Percentiles rank a stretch among this genome's conserved stretches.
These are phyloP conservation scores for Molanna angustata DNA, from an alignment of 2,888 invertebrate species.

Conservation along the genomic window DNA sequence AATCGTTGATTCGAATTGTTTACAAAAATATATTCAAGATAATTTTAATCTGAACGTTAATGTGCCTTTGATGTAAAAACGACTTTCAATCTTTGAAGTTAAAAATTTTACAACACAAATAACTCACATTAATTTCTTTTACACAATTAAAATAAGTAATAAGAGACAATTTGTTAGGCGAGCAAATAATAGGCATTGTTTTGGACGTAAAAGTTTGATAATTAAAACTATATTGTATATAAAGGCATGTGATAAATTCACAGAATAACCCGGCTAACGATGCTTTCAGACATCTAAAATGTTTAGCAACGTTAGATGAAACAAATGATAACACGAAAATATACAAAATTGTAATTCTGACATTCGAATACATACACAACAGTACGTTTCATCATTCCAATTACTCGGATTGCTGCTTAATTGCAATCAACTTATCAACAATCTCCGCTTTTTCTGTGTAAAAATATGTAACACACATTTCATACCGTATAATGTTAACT, in stretches of 20 bases:
- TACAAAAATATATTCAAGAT: too few species aligned
- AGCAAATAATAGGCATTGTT: conserved; percentile 12
- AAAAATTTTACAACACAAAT: too few species aligned
- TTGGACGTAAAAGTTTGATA: conserved; percentile 5
- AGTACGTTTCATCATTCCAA: conserved; percentile 28
- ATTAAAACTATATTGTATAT: conserved; percentile 11
- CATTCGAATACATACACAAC: conserved; percentile 4
- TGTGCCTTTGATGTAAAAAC: too few species aligned
- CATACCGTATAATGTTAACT: conserved; percentile 12
- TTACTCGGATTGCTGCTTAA: conserved; percentile 29
- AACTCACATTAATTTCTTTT: too few species aligned
- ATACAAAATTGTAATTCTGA: conserved; percentile 16
- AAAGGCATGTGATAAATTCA: conserved; percentile 14
- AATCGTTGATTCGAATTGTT: too few species aligned
- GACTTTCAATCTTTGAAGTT: too few species aligned
- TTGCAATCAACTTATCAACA: conserved; percentile 20
- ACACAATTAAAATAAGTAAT: too few species aligned
- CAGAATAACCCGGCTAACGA: conserved; percentile 15
- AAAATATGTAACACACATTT: conserved; percentile 18
- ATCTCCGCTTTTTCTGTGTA: conserved; percentile 20
- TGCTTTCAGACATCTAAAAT: conserved; percentile 13
- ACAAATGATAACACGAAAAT: conserved; percentile 12
- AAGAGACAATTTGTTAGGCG: neutral
- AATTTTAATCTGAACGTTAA: too few species aligned
- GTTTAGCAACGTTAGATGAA: conserved; percentile 14